Evolutionary conservation across 2,888 invertebrate species (phyloP), one percentile per base, ranked within the genome.

Genomic region (Cepaea hortensis): DNA sequence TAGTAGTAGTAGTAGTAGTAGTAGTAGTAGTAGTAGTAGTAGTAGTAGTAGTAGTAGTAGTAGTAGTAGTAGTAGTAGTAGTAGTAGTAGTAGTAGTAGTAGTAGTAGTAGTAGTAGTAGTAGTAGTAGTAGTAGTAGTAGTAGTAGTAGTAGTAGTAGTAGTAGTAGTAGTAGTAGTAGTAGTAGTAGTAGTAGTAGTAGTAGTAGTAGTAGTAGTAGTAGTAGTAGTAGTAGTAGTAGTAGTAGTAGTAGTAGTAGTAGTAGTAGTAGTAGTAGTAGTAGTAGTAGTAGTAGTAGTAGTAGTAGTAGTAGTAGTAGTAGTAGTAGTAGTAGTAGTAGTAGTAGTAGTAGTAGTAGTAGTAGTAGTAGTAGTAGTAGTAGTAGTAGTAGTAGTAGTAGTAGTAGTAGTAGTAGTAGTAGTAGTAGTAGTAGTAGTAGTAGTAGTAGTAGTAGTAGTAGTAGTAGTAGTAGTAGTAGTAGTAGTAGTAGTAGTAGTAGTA

Each of bases 391-490:
- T 81, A 62, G 81, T 81, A 81, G 81, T 81, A 46, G 81, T 81
- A 46, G 81, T 55, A 62, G 81, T 55, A 81, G 81, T 55, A 62
- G 81, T 55, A 62, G 81, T 55, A 9, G 81, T 81, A 55, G 81
- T 81, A 62, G 81, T 81, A 62, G 81, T 81, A 62, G 81, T 81
- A 62, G 81, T 20, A 87, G 86, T 87, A 23, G 4, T 62, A n/a
- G 55, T 23, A 65, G 61, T 35, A 23, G 35, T 65, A 81, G 35
- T 65, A 68, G 61, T 62, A 61, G 61, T n/a, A 61, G 23, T 62
- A 61, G 61, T 62, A 61, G 61, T 62, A 61, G 23, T 62, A 61
- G 23, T 77, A 81, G 62, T 61, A 61, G 81, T 62, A 81, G 81
- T 62, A 81, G 81, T 62, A 81, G 81, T 62, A 81, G 81, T 62